phyloP scores from a whole-genome alignment of 2,113 vertebrate genomes.

The Passer domesticus region DNA sequence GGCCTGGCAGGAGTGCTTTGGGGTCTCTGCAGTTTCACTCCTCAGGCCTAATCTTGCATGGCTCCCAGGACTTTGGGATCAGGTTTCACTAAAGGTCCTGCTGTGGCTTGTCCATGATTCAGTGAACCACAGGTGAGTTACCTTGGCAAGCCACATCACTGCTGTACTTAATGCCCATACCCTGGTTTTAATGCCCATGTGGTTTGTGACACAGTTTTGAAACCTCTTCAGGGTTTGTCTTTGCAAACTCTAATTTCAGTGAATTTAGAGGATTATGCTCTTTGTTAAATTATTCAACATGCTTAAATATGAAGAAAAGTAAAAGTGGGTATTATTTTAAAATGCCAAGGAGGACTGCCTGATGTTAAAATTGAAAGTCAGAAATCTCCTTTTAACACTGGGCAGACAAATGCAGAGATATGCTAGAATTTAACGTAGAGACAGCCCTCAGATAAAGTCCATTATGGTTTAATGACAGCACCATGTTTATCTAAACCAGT shows the following conservation, averaged over 20 bases:
- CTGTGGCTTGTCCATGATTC: background rate
- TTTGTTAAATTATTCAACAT: background rate
- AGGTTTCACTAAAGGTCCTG: rapidly evolving
- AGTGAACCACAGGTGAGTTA: background rate
- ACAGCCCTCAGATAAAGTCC: background rate
- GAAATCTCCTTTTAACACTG: background rate
- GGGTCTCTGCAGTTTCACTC: background rate
- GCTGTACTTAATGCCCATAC: background rate
- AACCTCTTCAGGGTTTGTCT: background rate
- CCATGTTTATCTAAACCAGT: background rate
- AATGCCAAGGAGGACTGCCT: background rate
- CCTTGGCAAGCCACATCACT: background rate
- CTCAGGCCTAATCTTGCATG: background rate
- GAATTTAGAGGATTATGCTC: background rate
- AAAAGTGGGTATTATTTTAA: background rate
- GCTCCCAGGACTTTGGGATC: background rate
- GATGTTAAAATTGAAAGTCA: background rate
- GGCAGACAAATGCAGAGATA: background rate
- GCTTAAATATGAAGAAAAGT: slow-evolving; percentile 22
- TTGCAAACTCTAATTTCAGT: background rate
- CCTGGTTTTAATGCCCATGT: background rate
- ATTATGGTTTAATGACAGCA: background rate
- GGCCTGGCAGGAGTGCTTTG: background rate
- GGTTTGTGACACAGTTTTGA: background rate
- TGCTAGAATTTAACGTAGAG: background rate